Percentiles rank a stretch among this genome's conserved stretches.
Evolutionary conservation across 2,113 vertebrate genomes (phyloP).

Genomic region (Lophura nycthemera): DNA sequence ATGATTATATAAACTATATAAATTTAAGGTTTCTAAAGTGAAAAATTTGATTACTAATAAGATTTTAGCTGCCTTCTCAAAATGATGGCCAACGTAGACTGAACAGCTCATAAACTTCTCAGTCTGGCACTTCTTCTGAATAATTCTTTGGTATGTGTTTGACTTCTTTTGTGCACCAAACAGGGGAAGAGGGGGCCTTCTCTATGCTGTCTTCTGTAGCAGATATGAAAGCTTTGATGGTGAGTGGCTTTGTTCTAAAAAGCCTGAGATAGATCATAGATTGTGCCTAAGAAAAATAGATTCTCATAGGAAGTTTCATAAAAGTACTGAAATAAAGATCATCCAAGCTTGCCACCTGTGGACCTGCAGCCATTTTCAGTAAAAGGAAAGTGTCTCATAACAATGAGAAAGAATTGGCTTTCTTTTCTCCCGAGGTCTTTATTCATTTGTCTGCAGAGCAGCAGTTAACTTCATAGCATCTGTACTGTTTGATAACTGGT

Average conservation of each 20-base stretch:
- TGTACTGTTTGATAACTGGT: background rate
- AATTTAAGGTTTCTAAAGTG: background rate
- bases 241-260: background rate
- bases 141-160: background rate
- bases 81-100: background rate
- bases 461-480: background rate
- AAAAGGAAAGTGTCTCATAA: background rate
- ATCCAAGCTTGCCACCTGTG: background rate
- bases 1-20: background rate
- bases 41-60: background rate
- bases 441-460: background rate
- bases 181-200: background rate
- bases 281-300: background rate
- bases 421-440: background rate
- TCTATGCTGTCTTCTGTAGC: background rate
- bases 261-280: background rate
- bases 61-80: background rate
- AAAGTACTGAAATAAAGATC: background rate
- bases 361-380: background rate
- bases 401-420: background rate
- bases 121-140: background rate
- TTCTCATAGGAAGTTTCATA: background rate
- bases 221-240: background rate
- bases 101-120: background rate
- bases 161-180: background rate